Evolutionary conservation across 2,113 vertebrate species (phyloP).

Genomic region (Xenopus tropicalis): UCB_Xtro_10.0 CM004444.2:145235501-145236000

Average conservation of each 20-base stretch:
- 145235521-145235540: too few species aligned
- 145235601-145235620: slow-evolving; percentile 92
- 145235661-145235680: slow-evolving; percentile 38
- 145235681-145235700: slow-evolving; percentile 29
- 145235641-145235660: slow-evolving; percentile 35
- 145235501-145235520: too few species aligned
- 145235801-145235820: not conserved
- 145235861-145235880: slow-evolving; percentile 2
- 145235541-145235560: slow-evolving; percentile 60
- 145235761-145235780: not conserved
- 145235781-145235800: slow-evolving; percentile 1
- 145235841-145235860: slow-evolving; percentile 5
- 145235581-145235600: slow-evolving; percentile 89
- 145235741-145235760: slow-evolving; percentile 22
- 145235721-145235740: slow-evolving; percentile 14
- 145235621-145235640: slow-evolving; percentile 89
- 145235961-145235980: slow-evolving; percentile 13
- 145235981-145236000: slow-evolving; percentile 20
- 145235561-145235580: slow-evolving; percentile 91
- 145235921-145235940: slow-evolving; percentile 14
- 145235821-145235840: slow-evolving; percentile 5
- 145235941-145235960: not conserved
- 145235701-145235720: slow-evolving; percentile 14
- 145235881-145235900: slow-evolving; percentile 16
- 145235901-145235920: not conserved